phyloP scores from a whole-genome alignment of 2,797 vertebrate species.

The Xiphorhynchus erythropygius region DNA sequence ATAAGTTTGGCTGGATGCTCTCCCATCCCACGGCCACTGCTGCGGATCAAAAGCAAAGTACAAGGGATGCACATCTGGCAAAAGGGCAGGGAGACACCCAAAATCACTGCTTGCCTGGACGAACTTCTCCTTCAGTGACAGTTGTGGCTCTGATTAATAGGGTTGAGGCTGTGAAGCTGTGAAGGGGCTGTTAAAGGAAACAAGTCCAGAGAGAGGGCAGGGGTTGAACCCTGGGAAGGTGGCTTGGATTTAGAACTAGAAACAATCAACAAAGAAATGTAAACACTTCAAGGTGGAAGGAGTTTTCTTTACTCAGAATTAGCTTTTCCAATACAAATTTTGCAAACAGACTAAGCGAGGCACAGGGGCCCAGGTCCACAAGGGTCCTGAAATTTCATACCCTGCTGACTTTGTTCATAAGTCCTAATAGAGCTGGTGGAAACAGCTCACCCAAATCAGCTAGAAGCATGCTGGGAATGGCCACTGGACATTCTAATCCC shows the following conservation, averaged over 20 bases:
- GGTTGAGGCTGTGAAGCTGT: neutral
- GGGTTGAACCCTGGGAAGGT: neutral
- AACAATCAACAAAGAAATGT: accelerated
- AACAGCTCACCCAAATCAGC: neutral
- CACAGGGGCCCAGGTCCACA: accelerated
- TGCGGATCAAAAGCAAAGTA: accelerated
- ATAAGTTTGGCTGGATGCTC: neutral
- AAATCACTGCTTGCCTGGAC: accelerated
- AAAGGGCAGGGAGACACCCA: accelerated
- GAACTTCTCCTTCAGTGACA: neutral
- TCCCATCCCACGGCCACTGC: neutral
- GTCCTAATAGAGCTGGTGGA: accelerated
- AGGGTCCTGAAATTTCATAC: neutral
- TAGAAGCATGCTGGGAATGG: neutral
- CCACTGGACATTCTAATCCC: accelerated
- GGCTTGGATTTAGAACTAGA: neutral
- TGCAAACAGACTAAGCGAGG: neutral
- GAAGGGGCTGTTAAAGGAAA: neutral
- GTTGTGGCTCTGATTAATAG: neutral
- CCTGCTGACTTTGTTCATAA: neutral
- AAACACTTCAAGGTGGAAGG: neutral
- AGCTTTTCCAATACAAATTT: neutral
- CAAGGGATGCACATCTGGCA: accelerated
- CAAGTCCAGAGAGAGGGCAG: accelerated
- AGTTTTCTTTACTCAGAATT: neutral